phyloP scores from a whole-genome alignment of 2,888 invertebrate species.

The Temnothorax ravouxi region DNA sequence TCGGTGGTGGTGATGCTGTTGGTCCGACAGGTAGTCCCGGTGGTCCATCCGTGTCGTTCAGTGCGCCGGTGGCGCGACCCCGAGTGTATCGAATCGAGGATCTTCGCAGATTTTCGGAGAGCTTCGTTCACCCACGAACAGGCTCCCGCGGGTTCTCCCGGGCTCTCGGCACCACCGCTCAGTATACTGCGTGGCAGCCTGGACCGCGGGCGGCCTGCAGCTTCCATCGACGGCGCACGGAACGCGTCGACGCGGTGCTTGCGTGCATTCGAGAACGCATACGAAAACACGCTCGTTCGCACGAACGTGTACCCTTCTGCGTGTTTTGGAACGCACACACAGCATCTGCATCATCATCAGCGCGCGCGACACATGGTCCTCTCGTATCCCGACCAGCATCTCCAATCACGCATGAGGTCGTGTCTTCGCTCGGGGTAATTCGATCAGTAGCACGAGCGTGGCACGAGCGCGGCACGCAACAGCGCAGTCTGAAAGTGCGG shows the following conservation, averaged over 20 bases:
- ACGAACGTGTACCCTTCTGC: slow-evolving; percentile 5
- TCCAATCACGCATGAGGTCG: slow-evolving; percentile 35
- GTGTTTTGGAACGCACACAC: slow-evolving; percentile 44
- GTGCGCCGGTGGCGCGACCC: slow-evolving; percentile 77
- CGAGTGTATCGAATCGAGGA: slow-evolving; percentile 83
- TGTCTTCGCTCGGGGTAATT: slow-evolving; percentile 9
- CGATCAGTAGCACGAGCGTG: slow-evolving; percentile 45
- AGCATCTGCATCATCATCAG: slow-evolving; percentile 21
- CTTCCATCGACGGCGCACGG: slow-evolving; percentile 51
- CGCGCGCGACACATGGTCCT: slow-evolving; percentile 49
- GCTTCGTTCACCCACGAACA: slow-evolving; percentile 77
- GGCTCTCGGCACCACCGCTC: slow-evolving; percentile 77
- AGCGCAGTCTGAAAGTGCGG: neutral
- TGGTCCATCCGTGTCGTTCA: slow-evolving; percentile 68
- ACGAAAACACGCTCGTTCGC: slow-evolving; percentile 2
- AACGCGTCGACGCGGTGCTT: slow-evolving; percentile 62
- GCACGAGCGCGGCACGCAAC: slow-evolving; percentile 28
- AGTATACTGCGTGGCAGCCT: slow-evolving; percentile 83
- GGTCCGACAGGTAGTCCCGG: slow-evolving; percentile 67
- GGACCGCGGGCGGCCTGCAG: slow-evolving; percentile 81
- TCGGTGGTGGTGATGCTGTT: slow-evolving; percentile 21
- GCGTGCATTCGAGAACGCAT: slow-evolving; percentile 58
- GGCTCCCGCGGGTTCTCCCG: slow-evolving; percentile 73
- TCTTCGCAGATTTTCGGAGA: slow-evolving; percentile 84
- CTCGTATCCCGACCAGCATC: slow-evolving; percentile 11